These are phyloP conservation scores for Lacanobia oleracea DNA, from an alignment of 2,888 invertebrate genomes.

Conservation along the genomic window DNA sequence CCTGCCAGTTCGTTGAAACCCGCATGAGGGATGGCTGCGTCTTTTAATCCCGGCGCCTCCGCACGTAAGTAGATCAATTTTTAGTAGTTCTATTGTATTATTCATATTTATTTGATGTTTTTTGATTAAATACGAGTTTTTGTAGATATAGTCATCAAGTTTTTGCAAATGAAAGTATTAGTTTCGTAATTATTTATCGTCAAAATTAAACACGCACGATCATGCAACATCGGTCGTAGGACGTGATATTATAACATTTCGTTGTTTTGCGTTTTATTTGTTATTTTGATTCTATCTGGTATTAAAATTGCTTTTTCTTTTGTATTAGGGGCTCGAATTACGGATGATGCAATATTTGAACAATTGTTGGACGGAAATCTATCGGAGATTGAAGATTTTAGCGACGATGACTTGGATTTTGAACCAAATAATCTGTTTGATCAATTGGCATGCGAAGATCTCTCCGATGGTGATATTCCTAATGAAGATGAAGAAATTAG, in stretches of 20 bases:
- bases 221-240: conserved; percentile 1
- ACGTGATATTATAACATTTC: conserved; percentile 1
- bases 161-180: no score
- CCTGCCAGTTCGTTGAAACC: no score
- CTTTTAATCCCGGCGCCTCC: no score
- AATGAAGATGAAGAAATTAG: conserved; percentile 10
- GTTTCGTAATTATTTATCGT: background rate
- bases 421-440: background rate
- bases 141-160: no score
- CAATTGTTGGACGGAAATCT: no score
- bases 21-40: no score
- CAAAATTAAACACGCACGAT: background rate
- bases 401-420: no score
- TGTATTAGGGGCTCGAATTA: background rate
- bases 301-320: background rate
- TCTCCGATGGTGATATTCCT: background rate
- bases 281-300: background rate
- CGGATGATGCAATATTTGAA: background rate
- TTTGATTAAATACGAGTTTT: no score
- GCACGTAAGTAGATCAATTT: no score
- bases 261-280: conserved; percentile 13
- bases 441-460: conserved; percentile 4
- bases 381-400: no score
- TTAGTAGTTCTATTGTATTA: no score
- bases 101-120: no score